phyloP scores from a whole-genome alignment of 2,888 invertebrate species.

The Odontomyia ornata region DNA sequence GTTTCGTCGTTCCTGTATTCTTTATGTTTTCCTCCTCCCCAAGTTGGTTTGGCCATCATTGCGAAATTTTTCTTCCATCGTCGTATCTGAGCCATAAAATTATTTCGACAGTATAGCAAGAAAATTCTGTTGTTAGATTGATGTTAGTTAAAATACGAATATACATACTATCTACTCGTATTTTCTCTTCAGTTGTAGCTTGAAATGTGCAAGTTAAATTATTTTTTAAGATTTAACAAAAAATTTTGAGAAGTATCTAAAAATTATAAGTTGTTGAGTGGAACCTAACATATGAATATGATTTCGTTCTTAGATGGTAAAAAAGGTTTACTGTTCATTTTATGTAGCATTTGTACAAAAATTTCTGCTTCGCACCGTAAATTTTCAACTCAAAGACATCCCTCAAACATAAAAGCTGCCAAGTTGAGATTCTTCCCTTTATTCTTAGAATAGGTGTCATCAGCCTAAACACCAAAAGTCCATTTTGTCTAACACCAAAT shows the following conservation, averaged over 20 bases:
- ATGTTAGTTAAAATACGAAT: not conserved
- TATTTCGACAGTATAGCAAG: not conserved
- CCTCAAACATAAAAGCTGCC: not conserved
- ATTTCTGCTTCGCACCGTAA: not conserved
- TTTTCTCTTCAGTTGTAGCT: too few species aligned
- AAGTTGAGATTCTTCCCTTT: not conserved
- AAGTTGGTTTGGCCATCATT: not conserved
- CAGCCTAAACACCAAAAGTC: conserved; percentile 42
- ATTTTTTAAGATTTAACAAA: too few species aligned
- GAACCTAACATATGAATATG: too few species aligned
- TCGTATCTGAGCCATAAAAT: not conserved
- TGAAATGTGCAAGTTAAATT: too few species aligned
- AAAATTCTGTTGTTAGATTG: not conserved
- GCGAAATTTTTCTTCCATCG: not conserved
- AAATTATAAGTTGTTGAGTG: too few species aligned
- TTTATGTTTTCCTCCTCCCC: not conserved
- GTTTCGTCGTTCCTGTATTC: conserved; percentile 3
- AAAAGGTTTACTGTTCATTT: too few species aligned
- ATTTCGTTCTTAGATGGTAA: too few species aligned
- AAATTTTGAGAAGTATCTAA: too few species aligned
- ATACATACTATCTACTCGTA: too few species aligned
- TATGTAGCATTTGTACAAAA: not conserved
- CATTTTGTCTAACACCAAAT: conserved; percentile 42
- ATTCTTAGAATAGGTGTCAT: not conserved
- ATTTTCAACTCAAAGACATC: not conserved